Base-by-base conservation (phyloP, 2,888 invertebrate species). In the Ashinkailepas kermadecensis region DNA sequence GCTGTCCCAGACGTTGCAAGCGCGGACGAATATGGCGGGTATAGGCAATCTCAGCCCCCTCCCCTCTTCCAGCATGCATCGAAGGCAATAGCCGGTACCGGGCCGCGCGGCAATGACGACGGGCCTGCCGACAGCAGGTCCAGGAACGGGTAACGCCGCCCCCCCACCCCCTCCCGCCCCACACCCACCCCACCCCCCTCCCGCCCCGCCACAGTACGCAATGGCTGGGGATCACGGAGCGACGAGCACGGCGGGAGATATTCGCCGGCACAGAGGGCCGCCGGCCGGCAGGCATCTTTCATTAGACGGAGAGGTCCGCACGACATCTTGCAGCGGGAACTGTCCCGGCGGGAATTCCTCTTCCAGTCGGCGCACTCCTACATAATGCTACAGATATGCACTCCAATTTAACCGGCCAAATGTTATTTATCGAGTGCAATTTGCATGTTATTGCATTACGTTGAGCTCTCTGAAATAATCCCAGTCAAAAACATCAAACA, bases 371-470 rank as follows among this genome's bases (percentile, higher is more conserved):
- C 6, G 54, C 54, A 2, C 74, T 18, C 39, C 74, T 10, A 54
- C 54, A 74, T 74, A 74, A 74, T 74, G 74, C 54, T 39, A 54
- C 74, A 74, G 74, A 74, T 74, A 74, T 74, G 74, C 74, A 74
- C 74, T 74, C 74, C 74, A 74, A 74, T 74, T 54, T 74, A 39
- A 54, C 25, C 74, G 54, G 74, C 74, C 74, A 74, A 74, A 74
- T 74, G 74, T 21, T 74, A 74, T 74, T 74, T 74, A 74, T 74
- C 23, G 74, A 74, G 54, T 54, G 21, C 74, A 74, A 74, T 74
- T 74, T 74, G 74, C 74, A 74, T 74, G 54, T 74, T 74, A 74
- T 74, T 74, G 74, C 74, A 74, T 74, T 74, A 74, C 54, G 25
- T 54, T 10, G 7, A 13, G 54, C 12, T 25, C 13, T n/a, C 74